Conservation (phyloP, 2,888 invertebrate species). For the Busseola fusca region DNA sequence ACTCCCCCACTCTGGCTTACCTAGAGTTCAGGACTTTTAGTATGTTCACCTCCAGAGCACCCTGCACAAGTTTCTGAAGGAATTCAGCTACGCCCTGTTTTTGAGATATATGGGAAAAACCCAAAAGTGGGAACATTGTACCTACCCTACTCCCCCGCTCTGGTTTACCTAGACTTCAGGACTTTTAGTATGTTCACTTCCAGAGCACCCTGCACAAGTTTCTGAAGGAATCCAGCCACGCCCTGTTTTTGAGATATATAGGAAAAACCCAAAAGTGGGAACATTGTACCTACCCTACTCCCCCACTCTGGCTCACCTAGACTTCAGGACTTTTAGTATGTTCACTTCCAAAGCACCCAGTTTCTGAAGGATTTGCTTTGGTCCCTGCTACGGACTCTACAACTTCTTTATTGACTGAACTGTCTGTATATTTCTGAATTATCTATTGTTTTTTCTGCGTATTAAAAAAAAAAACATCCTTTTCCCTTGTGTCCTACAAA, state of each 20-base stretch:
- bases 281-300: too few species aligned
- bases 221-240: not conserved
- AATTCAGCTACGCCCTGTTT: too few species aligned
- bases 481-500: not conserved
- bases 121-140: too few species aligned
- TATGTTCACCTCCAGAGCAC: not conserved
- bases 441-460: not conserved
- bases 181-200: not conserved
- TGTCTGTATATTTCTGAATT: not conserved
- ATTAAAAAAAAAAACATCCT: not conserved
- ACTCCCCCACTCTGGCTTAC: not conserved
- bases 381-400: too few species aligned
- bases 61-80: not conserved
- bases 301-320: not conserved
- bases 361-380: not conserved
- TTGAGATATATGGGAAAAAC: too few species aligned
- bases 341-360: not conserved
- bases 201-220: not conserved
- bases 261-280: too few species aligned
- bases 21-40: too few species aligned
- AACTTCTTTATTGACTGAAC: too few species aligned
- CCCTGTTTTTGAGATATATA: too few species aligned
- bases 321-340: too few species aligned
- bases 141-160: too few species aligned
- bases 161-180: not conserved